phyloP scores from a whole-genome alignment of 2,888 invertebrate genomes.

The Aleiodes testaceus region DNA sequence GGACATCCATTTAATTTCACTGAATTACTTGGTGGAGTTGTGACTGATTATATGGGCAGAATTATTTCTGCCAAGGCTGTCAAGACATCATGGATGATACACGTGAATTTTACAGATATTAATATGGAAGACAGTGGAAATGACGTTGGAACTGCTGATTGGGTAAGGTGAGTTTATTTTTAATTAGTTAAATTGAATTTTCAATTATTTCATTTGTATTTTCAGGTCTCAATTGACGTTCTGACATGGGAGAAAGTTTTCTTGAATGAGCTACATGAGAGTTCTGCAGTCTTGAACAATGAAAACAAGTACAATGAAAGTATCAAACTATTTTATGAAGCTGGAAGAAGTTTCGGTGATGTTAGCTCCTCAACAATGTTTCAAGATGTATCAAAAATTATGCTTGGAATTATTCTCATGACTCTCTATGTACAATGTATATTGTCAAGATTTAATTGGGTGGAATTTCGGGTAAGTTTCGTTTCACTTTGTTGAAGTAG shows the following conservation, averaged over 20 bases:
- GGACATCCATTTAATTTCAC: slow-evolving; percentile 80
- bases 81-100: slow-evolving; percentile 78
- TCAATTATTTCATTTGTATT: not conserved
- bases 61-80: slow-evolving; percentile 79
- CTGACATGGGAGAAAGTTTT: slow-evolving; percentile 65
- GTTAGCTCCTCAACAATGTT: slow-evolving; percentile 82
- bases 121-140: slow-evolving; percentile 81
- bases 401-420: slow-evolving; percentile 81
- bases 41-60: slow-evolving; percentile 76
- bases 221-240: slow-evolving; percentile 65
- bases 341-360: slow-evolving; percentile 81
- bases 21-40: slow-evolving; percentile 78
- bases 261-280: slow-evolving; percentile 56
- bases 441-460: slow-evolving; percentile 83
- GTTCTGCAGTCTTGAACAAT: slow-evolving; percentile 51
- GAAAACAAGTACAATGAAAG: slow-evolving; percentile 44
- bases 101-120: slow-evolving; percentile 80
- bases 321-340: slow-evolving; percentile 62
- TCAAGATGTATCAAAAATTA: slow-evolving; percentile 82
- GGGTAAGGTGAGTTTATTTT: slow-evolving; percentile 75
- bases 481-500: not conserved
- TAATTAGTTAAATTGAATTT: slow-evolving; percentile 26
- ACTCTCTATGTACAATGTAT: slow-evolving; percentile 83
- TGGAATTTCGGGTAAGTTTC: slow-evolving; percentile 80
- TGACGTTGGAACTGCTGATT: slow-evolving; percentile 83